Evolutionary conservation across 1,140 invertebrate species (phyloP).

Genomic region (Anoplolepis gracilipes): DNA sequence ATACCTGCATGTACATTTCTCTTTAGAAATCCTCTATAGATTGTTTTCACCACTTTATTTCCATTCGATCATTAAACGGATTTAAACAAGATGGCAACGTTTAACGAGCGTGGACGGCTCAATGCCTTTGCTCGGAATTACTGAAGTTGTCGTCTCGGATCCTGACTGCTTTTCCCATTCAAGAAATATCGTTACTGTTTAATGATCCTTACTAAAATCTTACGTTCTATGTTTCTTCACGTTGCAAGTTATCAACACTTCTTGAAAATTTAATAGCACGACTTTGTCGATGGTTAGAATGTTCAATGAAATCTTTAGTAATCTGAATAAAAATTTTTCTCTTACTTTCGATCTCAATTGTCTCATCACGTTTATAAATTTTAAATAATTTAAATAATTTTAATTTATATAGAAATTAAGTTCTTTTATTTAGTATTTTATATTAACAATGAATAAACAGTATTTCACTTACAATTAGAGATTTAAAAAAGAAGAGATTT

Average conservation of each 20-base stretch:
- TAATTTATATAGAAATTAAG: not conserved
- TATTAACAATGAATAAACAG: too few species aligned
- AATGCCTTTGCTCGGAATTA: constrained; percentile 30
- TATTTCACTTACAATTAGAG: not conserved
- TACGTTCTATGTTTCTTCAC: constrained; percentile 17
- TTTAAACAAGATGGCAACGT: constrained; percentile 36
- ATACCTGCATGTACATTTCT: not conserved
- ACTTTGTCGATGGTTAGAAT: not conserved
- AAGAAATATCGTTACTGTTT: constrained; percentile 25
- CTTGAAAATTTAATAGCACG: not conserved
- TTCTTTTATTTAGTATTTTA: too few species aligned
- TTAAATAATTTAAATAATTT: not conserved
- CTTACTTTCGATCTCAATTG: too few species aligned
- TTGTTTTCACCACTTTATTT: constrained; percentile 37
- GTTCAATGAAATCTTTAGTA: not conserved
- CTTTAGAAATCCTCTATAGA: not conserved
- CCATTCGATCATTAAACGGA: constrained; percentile 60
- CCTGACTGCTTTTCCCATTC: constrained; percentile 22
- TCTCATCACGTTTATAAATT: too few species aligned
- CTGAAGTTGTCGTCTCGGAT: constrained; percentile 20
- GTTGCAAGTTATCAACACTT: not conserved
- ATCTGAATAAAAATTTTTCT: too few species aligned
- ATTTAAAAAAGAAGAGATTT: not conserved
- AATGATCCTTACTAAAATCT: constrained; percentile 45
- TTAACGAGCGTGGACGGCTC: constrained; percentile 48